Base-by-base conservation (phyloP, 2,797 vertebrate genomes). In the Sebastes reedi region DNA sequence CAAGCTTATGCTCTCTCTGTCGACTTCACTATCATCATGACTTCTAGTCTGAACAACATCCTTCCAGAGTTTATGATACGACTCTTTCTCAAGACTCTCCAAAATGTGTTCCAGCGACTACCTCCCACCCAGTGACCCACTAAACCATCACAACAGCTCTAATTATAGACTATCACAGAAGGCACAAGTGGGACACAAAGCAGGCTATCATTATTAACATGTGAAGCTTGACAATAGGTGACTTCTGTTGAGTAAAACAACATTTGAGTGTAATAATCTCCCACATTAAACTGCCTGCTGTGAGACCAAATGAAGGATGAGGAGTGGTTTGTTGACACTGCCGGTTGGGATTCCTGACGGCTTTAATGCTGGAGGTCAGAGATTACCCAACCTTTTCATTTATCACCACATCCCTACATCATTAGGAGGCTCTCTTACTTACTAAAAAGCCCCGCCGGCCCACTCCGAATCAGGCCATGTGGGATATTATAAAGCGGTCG, bases 291-390 rank as follows among this genome's bases (percentile, higher is more conserved):
- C 22, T 34, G 61, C 16, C 30, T 32, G 30, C 30, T 32, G 13
- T 5, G 1, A 34, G 8, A 32, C n/a, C 18, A 50, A 18, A 25
- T 4, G 20, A 13, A 14, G 56, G 10, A 27, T 5, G 42, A 8
- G 13, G 20, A 59, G 71, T 25, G 22, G 9, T 59, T 22, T 87
- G 80, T 80, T 81, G 30, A 81, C 64, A 65, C 68, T 56, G 55
- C 7, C 59, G 75, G 6, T 7, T 29, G 36, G 30, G 79, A 65
- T 52, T 83, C 76, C 67, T 72, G 34, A 4, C 59, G 68, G 72
- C 75, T 80, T 64, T 20, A 50, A 22, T n/a, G 9, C 69, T 39
- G 71, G 70, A 88, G 87, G 76, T 87, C 86, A 86, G 60, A 83
- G 86, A 86, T 86, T 82, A 82, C 5, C 24, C 30, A 52, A 46